A percentile compares a stretch with the other conserved stretches of the same genome.
These are phyloP conservation scores for Agrotis clavis DNA, from an alignment of 2,888 invertebrate species.

Conservation along the genomic window DNA sequence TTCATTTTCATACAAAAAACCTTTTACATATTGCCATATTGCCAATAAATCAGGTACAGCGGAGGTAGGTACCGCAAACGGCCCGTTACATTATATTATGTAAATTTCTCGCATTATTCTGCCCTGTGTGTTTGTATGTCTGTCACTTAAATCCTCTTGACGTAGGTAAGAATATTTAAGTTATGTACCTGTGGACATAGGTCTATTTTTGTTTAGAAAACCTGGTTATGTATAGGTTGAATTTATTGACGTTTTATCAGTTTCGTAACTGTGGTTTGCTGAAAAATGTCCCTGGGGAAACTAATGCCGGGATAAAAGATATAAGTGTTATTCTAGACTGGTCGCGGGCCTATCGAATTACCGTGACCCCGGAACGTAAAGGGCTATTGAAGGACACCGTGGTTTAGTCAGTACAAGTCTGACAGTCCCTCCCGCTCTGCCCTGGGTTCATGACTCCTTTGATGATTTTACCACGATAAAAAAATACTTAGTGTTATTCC, in stretches of 20 bases:
- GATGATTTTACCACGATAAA: too few species aligned
- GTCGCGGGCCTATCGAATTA: too few species aligned
- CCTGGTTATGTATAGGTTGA: constrained; percentile 34
- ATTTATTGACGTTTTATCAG: neutral
- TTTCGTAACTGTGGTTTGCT: too few species aligned
- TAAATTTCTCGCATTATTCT: constrained; percentile 75
- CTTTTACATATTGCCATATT: constrained; percentile 64
- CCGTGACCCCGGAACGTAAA: too few species aligned
- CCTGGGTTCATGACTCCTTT: too few species aligned
- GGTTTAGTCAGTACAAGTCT: too few species aligned
- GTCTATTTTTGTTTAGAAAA: constrained; percentile 66
- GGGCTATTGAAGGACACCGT: too few species aligned
- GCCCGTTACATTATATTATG: constrained; percentile 69
- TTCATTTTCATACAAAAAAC: constrained; percentile 43
- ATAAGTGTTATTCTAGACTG: too few species aligned
- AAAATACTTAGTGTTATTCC: too few species aligned
- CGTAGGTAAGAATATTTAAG: constrained; percentile 76
- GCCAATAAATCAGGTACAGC: constrained; percentile 63
- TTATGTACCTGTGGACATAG: constrained; percentile 64
- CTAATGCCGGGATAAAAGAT: too few species aligned
- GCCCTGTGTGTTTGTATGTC: constrained; percentile 74
- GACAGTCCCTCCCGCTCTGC: too few species aligned
- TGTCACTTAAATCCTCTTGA: constrained; percentile 79
- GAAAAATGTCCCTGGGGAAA: too few species aligned
- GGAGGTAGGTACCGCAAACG: constrained; percentile 34